Evolutionary conservation across 1,140 invertebrate species (phyloP), one percentile per base, ranked within the genome.

Genomic region (Drosophila rufa): DNA sequence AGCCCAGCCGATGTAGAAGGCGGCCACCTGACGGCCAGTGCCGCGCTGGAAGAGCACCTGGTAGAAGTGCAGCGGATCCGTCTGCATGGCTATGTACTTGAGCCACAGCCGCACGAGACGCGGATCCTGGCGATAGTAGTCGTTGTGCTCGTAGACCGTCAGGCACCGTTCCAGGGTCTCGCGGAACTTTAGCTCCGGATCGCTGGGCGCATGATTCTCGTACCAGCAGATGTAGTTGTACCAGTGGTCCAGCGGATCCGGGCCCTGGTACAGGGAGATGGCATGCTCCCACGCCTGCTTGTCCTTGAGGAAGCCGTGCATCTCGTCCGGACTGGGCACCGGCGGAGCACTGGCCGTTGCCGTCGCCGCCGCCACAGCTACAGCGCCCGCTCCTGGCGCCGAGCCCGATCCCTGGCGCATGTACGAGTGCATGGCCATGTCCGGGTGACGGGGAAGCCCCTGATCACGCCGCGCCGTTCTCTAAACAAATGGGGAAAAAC

Each of bases 141-240:
- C 94, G 92, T 96, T 95, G 93, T 96, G 95, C 93, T 97, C 97
- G 94, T 97, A 98, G 74, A 94, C 93, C 22, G 94, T 94, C 46
- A 98, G 94, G 91, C 97, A 98, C 57, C 96, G 95, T 90, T 97
- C 96, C 11, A 98, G 93, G 33, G 98, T 93, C 76, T 95, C 95
- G 38, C 94, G 94, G 74, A 97, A 94, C 68, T 97, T 96, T 22
- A 95, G 95, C 87, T 98, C 96, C 79, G 96, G 96, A 30, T 97
- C 97, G 93, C 96, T 96, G 92, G 96, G 97, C 12, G 96, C 96
- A 93, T 96, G 97, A 89, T 98, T 97, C 91, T 98, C 97, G 42
- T 97, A 95, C 97, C 97, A 98, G 43, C 95, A 95, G 50, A 98
- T 97, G 90, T 98, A 98, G 75, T 96, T 96, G 89, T 96, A 97